Conservation (phyloP, 1,140 invertebrate species). For the Yoshiicerus persimilis region DNA sequence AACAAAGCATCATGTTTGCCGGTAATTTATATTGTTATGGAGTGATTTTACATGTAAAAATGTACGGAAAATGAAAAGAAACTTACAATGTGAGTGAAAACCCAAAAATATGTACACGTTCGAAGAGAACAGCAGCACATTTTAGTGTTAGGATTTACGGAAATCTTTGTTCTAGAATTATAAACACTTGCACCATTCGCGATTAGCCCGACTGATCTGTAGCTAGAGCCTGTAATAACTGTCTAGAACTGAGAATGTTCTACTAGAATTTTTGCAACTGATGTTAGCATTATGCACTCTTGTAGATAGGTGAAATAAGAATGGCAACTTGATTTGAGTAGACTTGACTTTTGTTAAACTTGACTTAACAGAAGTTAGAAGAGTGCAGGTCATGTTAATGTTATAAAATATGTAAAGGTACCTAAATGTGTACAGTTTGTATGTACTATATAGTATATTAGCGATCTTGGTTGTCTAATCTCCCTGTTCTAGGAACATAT, state of each 20-base stretch:
- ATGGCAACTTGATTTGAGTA: not conserved
- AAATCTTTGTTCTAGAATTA: not conserved
- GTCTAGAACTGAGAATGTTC: not conserved
- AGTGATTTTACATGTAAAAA: not conserved
- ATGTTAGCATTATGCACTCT: not conserved
- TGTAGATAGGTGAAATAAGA: not conserved
- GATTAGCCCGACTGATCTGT: too few species aligned
- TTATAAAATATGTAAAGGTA: not conserved
- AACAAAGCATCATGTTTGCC: too few species aligned
- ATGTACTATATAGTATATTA: not conserved
- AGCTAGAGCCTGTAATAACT: not conserved
- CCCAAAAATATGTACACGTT: constrained; percentile 32
- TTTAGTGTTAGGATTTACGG: not conserved
- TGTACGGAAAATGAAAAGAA: not conserved
- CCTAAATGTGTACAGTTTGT: not conserved
- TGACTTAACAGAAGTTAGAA: not conserved
- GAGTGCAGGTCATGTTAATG: constrained; percentile 15
- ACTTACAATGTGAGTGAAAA: constrained; percentile 32
- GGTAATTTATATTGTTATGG: too few species aligned
- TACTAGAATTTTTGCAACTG: not conserved
- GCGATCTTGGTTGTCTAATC: not conserved
- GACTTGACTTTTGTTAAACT: not conserved
- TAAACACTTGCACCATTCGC: not conserved
- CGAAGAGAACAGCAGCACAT: constrained; percentile 29
- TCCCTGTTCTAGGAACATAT: not conserved